Conservation (phyloP, 2,113 vertebrate species). For the Microcebus ravelobensis region DNA sequence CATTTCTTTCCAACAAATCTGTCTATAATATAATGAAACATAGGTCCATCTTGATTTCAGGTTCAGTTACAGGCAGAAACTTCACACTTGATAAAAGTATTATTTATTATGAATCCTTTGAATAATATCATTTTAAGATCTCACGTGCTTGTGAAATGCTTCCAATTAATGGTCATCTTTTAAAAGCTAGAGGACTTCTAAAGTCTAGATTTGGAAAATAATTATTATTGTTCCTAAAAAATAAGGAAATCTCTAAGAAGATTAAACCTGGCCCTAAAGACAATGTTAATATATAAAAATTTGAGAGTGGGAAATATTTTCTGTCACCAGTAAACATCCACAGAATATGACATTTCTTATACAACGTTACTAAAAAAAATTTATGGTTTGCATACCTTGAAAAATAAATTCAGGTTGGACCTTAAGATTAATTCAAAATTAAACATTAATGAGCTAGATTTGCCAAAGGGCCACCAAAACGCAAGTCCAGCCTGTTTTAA, state of each 20-base stretch:
- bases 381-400: background rate
- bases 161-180: conserved; percentile 20
- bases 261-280: background rate
- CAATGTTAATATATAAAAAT: background rate
- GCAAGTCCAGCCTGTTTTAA: background rate
- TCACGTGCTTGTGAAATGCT: background rate
- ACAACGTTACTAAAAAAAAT: background rate
- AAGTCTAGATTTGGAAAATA: conserved; percentile 10
- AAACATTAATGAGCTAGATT: background rate
- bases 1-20: background rate
- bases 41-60: background rate
- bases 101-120: background rate
- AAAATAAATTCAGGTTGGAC: conserved; percentile 30
- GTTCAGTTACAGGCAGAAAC: background rate
- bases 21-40: background rate
- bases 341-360: background rate
- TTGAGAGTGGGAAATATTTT: background rate
- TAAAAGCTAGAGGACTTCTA: background rate
- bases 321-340: background rate
- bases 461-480: background rate
- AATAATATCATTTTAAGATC: conserved; percentile 2
- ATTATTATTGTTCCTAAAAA: background rate
- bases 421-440: conserved; percentile 6
- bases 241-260: background rate
- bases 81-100: background rate